Conservation (phyloP, 2,113 vertebrate species). For the Tetrax tetrax region DNA sequence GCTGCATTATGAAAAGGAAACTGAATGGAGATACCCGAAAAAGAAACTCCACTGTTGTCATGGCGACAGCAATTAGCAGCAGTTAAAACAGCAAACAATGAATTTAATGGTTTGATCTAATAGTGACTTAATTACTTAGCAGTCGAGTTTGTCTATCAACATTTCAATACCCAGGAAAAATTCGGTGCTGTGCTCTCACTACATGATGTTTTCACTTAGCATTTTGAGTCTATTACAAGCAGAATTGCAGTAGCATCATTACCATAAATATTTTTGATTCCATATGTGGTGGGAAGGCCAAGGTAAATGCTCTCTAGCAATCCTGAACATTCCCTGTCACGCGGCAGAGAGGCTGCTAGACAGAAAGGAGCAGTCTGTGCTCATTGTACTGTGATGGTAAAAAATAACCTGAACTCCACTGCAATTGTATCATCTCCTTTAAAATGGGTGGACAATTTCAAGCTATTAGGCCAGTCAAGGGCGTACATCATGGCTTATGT, state of each 20-base stretch:
- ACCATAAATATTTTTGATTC: constrained; percentile 23
- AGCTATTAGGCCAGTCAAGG: constrained; percentile 17
- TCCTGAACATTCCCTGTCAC: constrained; percentile 11
- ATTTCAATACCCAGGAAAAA: constrained; percentile 37
- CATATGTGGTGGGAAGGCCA: background rate
- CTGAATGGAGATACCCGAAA: constrained; percentile 20
- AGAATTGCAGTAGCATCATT: constrained; percentile 41
- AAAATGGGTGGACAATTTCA: background rate
- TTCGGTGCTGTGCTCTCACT: constrained; percentile 5
- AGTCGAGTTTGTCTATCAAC: constrained; percentile 37
- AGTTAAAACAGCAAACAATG: constrained; percentile 71
- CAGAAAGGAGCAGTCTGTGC: constrained; percentile 18
- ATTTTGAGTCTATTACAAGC: constrained; percentile 33
- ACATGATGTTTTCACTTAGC: background rate
- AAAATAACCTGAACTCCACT: constrained; percentile 32
- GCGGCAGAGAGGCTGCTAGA: constrained; percentile 10
- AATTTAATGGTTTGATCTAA: constrained; percentile 47
- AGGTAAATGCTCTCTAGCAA: constrained; percentile 26
- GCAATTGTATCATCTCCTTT: background rate
- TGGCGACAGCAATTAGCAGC: constrained; percentile 70
- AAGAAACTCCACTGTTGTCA: constrained; percentile 60
- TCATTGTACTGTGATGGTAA: constrained; percentile 1
- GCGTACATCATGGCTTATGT: background rate
- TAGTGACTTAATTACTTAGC: constrained; percentile 65
- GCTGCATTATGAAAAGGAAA: constrained; percentile 33